Percentiles rank a stretch among this genome's conserved stretches.
Evolutionary conservation across 2,113 vertebrate genomes (phyloP).

Genomic region (Orthochromis malagaraziensis): DNA sequence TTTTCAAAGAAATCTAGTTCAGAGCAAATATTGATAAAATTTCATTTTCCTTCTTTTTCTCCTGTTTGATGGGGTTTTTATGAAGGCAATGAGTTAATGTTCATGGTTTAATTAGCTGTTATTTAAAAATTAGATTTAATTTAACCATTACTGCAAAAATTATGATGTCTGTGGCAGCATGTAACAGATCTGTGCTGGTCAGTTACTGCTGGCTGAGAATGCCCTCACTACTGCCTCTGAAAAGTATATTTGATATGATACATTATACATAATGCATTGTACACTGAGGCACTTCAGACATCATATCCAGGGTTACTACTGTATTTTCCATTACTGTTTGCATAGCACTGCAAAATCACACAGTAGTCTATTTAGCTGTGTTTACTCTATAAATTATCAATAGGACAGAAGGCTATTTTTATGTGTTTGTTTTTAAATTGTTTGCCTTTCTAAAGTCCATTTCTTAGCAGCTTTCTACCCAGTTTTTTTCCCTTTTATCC

Average conservation of each 20-base stretch:
- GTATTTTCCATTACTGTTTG: not conserved
- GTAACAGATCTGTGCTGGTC: not conserved
- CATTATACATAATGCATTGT: not conserved
- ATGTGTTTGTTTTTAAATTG: not conserved
- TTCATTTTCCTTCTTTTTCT: not conserved
- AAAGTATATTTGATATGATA: not conserved
- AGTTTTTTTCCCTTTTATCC: not conserved
- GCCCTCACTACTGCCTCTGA: not conserved
- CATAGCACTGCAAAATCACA: not conserved
- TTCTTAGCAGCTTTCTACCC: not conserved
- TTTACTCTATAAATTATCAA: not conserved
- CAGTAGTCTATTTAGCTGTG: not conserved
- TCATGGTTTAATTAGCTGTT: not conserved
- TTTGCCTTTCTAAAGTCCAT: not conserved
- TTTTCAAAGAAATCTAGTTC: not conserved
- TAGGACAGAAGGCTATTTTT: not conserved
- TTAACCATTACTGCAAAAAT: not conserved
- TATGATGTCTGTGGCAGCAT: not conserved
- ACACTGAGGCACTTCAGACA: not conserved
- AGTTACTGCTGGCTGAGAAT: not conserved
- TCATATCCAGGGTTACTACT: not conserved
- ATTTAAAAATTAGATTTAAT: not conserved
- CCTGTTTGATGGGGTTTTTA: not conserved
- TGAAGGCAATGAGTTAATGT: not conserved
- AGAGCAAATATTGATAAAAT: not conserved